These are phyloP conservation scores for Drosophila auraria DNA, from an alignment of 1,140 invertebrate species.

Conservation along the genomic window DNA sequence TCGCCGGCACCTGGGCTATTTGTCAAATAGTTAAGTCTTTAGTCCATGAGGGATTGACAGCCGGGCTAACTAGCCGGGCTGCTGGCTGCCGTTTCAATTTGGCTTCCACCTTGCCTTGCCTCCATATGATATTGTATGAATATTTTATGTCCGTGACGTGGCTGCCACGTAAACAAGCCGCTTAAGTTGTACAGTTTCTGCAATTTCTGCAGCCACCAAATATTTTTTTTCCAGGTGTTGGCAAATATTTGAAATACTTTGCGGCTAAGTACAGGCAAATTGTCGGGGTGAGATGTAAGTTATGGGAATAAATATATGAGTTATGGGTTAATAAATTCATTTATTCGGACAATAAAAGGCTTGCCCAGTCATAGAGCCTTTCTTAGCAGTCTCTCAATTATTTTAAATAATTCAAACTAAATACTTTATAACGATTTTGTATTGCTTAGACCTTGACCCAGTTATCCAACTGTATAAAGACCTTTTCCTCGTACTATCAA, in stretches of 20 bases:
- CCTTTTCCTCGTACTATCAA: not conserved
- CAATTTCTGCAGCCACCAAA: conserved; percentile 35
- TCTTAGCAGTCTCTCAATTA: too few species aligned
- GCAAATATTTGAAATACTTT: conserved; percentile 66
- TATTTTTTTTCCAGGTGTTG: conserved; percentile 62
- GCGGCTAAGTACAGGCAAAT: conserved; percentile 27
- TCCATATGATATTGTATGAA: conserved; percentile 61
- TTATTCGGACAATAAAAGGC: too few species aligned
- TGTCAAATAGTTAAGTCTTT: conserved; percentile 84
- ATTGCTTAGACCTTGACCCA: conserved; percentile 1
- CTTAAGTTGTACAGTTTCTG: conserved; percentile 50
- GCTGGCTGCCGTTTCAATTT: conserved; percentile 60
- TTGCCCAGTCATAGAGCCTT: too few species aligned
- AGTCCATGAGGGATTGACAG: conserved; percentile 77
- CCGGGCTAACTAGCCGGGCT: conserved; percentile 73
- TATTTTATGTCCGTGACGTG: conserved; percentile 54
- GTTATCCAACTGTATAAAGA: not conserved
- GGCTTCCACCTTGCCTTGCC: conserved; percentile 50
- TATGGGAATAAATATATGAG: not conserved
- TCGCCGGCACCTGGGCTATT: conserved; percentile 53
- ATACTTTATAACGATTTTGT: not conserved
- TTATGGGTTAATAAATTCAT: not conserved
- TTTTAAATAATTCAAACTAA: not conserved
- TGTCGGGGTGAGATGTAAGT: not conserved
- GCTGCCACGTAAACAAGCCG: conserved; percentile 70